phyloP scores from a whole-genome alignment of 2,888 invertebrate genomes.

The Argyra leucocephala region DNA sequence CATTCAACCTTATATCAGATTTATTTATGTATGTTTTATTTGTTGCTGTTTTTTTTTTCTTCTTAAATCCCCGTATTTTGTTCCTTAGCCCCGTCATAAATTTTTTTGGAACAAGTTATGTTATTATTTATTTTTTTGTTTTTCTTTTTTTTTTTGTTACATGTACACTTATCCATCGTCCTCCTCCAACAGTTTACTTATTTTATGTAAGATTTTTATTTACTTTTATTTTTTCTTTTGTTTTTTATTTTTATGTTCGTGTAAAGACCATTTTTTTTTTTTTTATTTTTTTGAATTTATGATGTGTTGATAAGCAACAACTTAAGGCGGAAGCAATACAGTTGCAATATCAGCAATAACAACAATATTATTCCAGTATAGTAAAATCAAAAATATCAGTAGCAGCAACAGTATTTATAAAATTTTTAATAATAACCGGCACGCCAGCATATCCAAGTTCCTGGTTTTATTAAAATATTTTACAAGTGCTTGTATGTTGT shows the following conservation, averaged over 20 bases:
- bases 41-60: background rate
- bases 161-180: too few relatives aligned
- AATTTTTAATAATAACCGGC: background rate
- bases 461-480: too few relatives aligned
- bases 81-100: background rate
- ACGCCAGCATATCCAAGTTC: too few relatives aligned
- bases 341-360: background rate
- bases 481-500: too few relatives aligned
- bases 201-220: too few relatives aligned
- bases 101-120: background rate
- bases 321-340: background rate
- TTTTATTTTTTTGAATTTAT: background rate
- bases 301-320: conserved; percentile 6
- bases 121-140: background rate
- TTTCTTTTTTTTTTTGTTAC: background rate
- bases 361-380: background rate
- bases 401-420: background rate
- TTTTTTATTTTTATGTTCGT: background rate
- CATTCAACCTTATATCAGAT: background rate
- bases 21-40: too few relatives aligned
- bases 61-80: background rate
- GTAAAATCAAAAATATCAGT: background rate
- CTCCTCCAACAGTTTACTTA: too few relatives aligned
- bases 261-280: background rate
- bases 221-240: background rate